These are phyloP conservation scores for Amia ocellicauda DNA, from an alignment of 2,113 vertebrate species.

Conservation along the genomic window DNA sequence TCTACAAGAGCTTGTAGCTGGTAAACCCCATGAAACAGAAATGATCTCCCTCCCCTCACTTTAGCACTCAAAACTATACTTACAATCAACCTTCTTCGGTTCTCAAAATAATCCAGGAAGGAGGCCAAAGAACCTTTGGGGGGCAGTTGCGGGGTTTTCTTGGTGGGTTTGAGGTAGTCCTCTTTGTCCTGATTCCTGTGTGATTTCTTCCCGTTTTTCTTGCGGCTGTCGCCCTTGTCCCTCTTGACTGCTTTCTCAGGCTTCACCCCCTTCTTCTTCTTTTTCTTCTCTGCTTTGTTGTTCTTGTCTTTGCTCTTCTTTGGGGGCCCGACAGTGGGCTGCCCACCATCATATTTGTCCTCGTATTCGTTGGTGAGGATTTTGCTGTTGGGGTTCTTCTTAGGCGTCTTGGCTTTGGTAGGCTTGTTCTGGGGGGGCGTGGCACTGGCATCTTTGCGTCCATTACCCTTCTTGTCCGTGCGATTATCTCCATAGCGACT, in stretches of 20 bases:
- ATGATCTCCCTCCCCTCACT: too few species aligned
- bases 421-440: constrained; percentile 66
- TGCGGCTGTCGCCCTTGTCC: constrained; percentile 72
- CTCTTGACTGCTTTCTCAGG: constrained; percentile 75
- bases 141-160: constrained; percentile 62
- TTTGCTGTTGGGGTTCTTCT: constrained; percentile 74
- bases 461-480: constrained; percentile 71
- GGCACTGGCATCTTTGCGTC: constrained; percentile 51
- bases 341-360: constrained; percentile 69
- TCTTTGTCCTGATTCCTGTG: constrained; percentile 68
- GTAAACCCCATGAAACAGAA: too few species aligned
- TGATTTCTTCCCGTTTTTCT: constrained; percentile 77
- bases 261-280: constrained; percentile 80
- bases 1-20: too few species aligned
- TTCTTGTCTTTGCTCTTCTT: constrained; percentile 76
- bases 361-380: constrained; percentile 82
- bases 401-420: constrained; percentile 66
- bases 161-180: constrained; percentile 68
- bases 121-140: constrained; percentile 65
- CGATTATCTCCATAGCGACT: constrained; percentile 75
- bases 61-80: constrained; percentile 65
- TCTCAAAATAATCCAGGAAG: constrained; percentile 90
- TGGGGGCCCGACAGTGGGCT: constrained; percentile 56
- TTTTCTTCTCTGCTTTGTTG: constrained; percentile 77
- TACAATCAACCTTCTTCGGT: constrained; percentile 86